Evolutionary conservation across 2,113 vertebrate genomes (phyloP), one percentile per base, ranked within the genome.

Genomic region (Saguinus midas): DNA sequence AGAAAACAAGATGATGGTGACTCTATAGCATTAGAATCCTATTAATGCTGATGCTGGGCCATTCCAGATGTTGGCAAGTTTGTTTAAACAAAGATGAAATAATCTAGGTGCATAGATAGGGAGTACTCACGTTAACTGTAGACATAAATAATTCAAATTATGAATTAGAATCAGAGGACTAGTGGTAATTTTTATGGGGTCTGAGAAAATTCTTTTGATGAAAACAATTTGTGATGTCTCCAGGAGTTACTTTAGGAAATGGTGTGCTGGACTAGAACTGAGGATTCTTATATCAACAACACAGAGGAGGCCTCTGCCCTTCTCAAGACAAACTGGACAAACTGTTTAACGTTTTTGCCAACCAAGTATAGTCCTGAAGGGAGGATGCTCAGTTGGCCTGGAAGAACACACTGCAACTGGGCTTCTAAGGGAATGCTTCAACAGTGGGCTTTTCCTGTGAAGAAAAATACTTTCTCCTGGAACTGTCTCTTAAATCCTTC

Each of bases 111-210:
- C 78, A 83, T 82, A 45, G 68, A 83, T 37, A 73, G 61, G 21
- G 82, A 82, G 18, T n/a, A 29, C 25, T 75, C 50, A 79, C 35
- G 17, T 94, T 96, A 97, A 64, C 85, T 95, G 75, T 75, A 96
- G 73, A 5, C 29, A 68, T 25, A 68, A 95, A 72, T 48, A 87
- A 90, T 55, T n/a, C 70, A 79, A 82, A 90, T 76, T 93, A 75
- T 73, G 89, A 87, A 85, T 72, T 43, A 78, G n/a, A 66, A 92
- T 81, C 40, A 37, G 32, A 75, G 57, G 35, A 93, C 78, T 93
- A 3, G 16, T 79, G 32, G 37, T 95, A 58, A 85, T 94, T 96
- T 79, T 94, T 10, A 82, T 9, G 93, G 78, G 23, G 23, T 75
- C 43, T 85, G 85, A 95, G 79, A 58, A 96, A 95, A 75, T 52